Evolutionary conservation across 2,113 vertebrate genomes (phyloP).

Genomic region (Prionailurus viverrinus): DNA sequence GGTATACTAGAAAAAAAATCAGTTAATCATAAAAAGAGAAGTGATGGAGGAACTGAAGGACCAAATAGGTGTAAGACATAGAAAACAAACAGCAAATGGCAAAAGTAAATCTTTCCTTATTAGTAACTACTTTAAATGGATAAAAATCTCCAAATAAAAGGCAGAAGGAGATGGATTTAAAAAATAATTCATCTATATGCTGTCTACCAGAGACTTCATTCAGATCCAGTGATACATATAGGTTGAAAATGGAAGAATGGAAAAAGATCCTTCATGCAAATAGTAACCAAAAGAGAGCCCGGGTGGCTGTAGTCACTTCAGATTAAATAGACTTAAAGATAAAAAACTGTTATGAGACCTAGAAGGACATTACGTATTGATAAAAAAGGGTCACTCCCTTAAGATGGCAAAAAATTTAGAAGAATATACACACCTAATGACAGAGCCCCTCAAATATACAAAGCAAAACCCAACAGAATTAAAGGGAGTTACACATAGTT

Average conservation of each 20-base stretch:
- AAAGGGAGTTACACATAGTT: slow-evolving; percentile 1
- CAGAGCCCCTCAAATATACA: background rate
- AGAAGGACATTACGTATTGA: background rate
- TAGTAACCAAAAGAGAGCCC: background rate
- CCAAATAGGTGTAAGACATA: background rate
- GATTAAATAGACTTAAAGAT: background rate
- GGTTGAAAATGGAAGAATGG: background rate
- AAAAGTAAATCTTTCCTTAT: background rate
- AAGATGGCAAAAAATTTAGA: slow-evolving; percentile 23
- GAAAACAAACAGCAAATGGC: background rate
- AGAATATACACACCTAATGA: background rate
- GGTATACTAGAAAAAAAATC: background rate
- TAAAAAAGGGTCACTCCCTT: background rate
- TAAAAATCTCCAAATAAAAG: slow-evolving; percentile 34
- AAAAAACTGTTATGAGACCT: background rate
- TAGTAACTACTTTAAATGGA: background rate
- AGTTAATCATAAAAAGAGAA: background rate
- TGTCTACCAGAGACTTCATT: background rate
- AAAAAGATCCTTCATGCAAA: background rate
- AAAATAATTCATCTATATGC: background rate
- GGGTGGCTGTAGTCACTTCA: background rate
- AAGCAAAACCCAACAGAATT: background rate
- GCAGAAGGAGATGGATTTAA: background rate
- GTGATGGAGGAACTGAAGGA: background rate
- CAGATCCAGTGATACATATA: background rate